These are phyloP conservation scores for Nemoura dubitans DNA, from an alignment of 2,888 invertebrate species.

Conservation along the genomic window DNA sequence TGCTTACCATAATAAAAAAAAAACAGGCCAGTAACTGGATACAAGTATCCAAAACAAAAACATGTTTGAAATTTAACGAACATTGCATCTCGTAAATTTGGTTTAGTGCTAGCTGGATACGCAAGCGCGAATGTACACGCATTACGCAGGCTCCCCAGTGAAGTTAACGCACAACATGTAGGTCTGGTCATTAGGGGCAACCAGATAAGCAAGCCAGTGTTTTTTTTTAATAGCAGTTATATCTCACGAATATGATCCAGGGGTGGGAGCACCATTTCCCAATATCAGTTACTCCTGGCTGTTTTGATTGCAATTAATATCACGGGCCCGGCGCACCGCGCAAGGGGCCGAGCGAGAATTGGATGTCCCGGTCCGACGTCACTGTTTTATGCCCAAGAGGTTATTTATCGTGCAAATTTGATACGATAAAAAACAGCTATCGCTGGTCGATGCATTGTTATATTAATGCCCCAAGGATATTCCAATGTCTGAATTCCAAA, in stretches of 20 bases:
- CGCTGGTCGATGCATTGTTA: neutral
- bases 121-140: no score
- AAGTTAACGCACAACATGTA: neutral
- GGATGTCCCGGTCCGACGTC: neutral
- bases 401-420: neutral
- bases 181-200: neutral
- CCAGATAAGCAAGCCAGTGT: conserved; percentile 19
- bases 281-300: conserved; percentile 37
- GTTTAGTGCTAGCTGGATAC: neutral
- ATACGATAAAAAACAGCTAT: neutral
- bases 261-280: conserved; percentile 18
- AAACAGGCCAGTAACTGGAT: neutral
- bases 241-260: conserved; percentile 35
- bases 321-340: neutral
- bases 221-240: conserved; percentile 29
- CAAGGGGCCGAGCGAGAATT: neutral
- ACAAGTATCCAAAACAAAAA: conserved; percentile 23
- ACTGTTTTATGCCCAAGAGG: neutral
- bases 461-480: neutral
- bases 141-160: no score
- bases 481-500: neutral
- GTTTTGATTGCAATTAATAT: conserved; percentile 14
- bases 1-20: no score
- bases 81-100: neutral
- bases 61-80: conserved; percentile 22